Evolutionary conservation across 2,113 vertebrate species (phyloP), one percentile per base, ranked within the genome.

Genomic region (Pelmatolapia mariae): DNA sequence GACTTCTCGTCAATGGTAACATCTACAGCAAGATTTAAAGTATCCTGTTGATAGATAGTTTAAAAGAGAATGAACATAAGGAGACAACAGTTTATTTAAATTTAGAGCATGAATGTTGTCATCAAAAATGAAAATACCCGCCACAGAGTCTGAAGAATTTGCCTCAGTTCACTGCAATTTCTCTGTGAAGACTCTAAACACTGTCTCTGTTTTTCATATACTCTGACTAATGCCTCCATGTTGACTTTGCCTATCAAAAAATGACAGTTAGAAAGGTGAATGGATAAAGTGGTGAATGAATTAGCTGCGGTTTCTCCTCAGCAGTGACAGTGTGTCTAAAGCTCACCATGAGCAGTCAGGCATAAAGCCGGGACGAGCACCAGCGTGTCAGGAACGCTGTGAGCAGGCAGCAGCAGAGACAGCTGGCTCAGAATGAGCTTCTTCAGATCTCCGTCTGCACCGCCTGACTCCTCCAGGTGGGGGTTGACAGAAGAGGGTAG

Each of bases 331-430:
- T 5, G 12, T 6, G 7, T 15, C 26, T 9, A 8, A 29, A 11
- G n/a, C 91, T 96, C 91, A 98, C 98, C 98, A 6, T 99, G 99
- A 82, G 95, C 92, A 40, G 98, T 98, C 82, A 97, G 95, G 22
- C 97, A 96, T 24, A 99, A 92, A 16, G 94, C 87, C 16, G 96
- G 94, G 66, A 98, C 95, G 54, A 95, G 53, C 31, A 99, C 80
- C 87, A 99, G 79, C 4, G 97, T 91, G 95, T 99, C 98, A 3
- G 98, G 98, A 22, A 99, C 10, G 82, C 97, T 96, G 68, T 98
- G 90, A 29, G 92, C 84, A 76, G 98, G 97, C 45, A 99, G 95
- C 82, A 10, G 29, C 47, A 96, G 91, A 85, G 96, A 96, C 53
- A 99, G 92, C 66, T 95, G 95, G 56, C 87, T 90, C 83, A 97